A percentile compares a stretch with the other conserved stretches of the same genome.
Conservation (phyloP, 2,113 vertebrate genomes). For the Siphamia tubifer region DNA sequence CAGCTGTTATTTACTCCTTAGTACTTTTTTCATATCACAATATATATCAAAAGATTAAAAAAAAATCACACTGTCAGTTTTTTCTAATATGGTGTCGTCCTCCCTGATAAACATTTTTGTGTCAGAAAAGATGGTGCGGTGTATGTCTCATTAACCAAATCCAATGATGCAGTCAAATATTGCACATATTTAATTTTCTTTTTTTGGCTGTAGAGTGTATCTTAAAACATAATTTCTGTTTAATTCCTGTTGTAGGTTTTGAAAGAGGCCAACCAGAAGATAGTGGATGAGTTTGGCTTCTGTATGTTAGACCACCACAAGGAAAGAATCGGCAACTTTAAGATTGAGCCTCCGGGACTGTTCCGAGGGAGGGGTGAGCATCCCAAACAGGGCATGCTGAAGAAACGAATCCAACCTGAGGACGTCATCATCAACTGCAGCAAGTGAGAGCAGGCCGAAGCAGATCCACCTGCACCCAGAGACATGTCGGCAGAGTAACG, state of each 20-base stretch:
- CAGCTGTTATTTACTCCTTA: no score
- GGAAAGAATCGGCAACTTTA: conserved; percentile 78
- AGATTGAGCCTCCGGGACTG: conserved; percentile 71
- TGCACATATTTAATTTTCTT: no score
- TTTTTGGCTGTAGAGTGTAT: no score
- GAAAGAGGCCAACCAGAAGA: conserved; percentile 76
- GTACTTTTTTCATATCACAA: no score
- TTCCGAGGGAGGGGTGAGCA: conserved; percentile 76
- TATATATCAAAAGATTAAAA: no score
- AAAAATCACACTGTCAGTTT: no score
- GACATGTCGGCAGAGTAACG: not conserved
- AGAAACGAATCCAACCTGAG: conserved; percentile 80
- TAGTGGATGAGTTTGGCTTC: conserved; percentile 75
- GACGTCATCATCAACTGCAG: conserved; percentile 78
- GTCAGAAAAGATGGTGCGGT: no score
- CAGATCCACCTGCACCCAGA: not conserved
- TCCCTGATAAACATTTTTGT: no score
- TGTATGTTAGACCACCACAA: conserved; percentile 72
- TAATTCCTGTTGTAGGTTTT: conserved; percentile 35
- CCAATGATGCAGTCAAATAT: no score
- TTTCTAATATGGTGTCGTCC: no score
- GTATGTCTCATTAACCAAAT: no score
- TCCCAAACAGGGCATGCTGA: conserved; percentile 78
- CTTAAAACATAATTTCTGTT: no score
- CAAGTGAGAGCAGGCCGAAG: conserved; percentile 40